Base-by-base conservation (phyloP, 2,888 invertebrate genomes). In the Acrocyrtus sp. region DNA sequence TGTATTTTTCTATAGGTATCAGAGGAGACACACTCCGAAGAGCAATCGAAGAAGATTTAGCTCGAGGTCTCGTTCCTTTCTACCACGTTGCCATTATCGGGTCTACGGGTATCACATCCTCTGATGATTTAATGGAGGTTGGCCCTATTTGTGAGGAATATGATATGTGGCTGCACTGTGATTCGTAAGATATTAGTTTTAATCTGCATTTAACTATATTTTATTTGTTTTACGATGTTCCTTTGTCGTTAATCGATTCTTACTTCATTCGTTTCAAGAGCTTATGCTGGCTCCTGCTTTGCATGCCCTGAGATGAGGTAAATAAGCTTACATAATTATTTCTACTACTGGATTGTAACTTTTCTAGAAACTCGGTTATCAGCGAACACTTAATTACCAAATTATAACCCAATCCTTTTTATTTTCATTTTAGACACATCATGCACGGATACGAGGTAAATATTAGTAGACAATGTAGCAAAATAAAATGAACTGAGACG, bases 211-310 rank as follows among this genome's bases (percentile, higher is more conserved):
- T 50, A 10, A 8, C 10, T 10, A 50, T 8, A 19, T 21, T n/a
- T 21, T 50, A 50, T 12, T 8, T 21, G 45, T 5, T 45, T 8
- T 17, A n/a, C 45, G 17, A n/a, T 17, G 17, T 5, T 19, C 24
- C 10, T 21, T 22, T 24, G 22, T 8, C 4, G 12, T n/a, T 21
- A 19, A 21, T 26, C 4, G 29, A 56, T 3, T 4, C 19, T 26
- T 41, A 47, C 3, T 19, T 24, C 3, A n/a, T 34, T 50, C 41
- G 17, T 15, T 10, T 29, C 22, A n/a, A 72, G 74, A 1, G 75
- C 77, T 6, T 79, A 78, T 29, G 77, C 79, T 19, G 79, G 79
- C 15, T 56, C 69, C 48, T 68, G 65, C 15, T 79, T 78, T 47
- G 47, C 62, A 12, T 76, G 75, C 22, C 70, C 66, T 2, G 77